Conservation (phyloP, 92 coral and sea anemone species). For the Montipora capitata region DNA sequence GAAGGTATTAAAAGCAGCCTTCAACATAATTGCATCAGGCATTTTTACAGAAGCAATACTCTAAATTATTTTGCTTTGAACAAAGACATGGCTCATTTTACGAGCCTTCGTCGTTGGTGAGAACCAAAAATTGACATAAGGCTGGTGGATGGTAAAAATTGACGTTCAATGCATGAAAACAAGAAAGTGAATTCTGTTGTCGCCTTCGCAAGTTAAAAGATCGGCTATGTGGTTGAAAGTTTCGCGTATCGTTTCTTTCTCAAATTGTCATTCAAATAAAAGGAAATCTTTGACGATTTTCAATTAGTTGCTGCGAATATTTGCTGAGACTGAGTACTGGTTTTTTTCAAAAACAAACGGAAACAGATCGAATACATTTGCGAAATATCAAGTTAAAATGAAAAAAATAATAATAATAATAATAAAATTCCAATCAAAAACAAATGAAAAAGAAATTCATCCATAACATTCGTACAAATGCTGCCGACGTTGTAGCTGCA, state of each 20-base stretch:
- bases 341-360: too few relatives aligned
- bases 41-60: background rate
- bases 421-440: too few relatives aligned
- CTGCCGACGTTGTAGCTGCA: too few relatives aligned
- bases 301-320: constrained; percentile 78
- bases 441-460: too few relatives aligned
- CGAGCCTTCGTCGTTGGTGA: background rate
- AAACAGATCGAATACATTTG: too few relatives aligned
- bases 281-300: constrained; percentile 54
- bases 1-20: constrained; percentile 10
- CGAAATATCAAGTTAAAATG: too few relatives aligned
- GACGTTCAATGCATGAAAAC: background rate
- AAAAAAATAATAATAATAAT: too few relatives aligned
- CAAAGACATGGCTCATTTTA: constrained; percentile 15
- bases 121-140: too few relatives aligned
- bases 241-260: constrained; percentile 31
- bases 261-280: constrained; percentile 44
- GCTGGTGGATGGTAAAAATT: background rate
- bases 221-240: background rate
- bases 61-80: too few relatives aligned
- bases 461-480: too few relatives aligned
- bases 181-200: background rate
- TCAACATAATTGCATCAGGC: constrained; percentile 15
- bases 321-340: constrained; percentile 31
- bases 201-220: background rate